Base-by-base conservation (phyloP, 2,113 vertebrate species). In the Corythoichthys haematopterus region DNA sequence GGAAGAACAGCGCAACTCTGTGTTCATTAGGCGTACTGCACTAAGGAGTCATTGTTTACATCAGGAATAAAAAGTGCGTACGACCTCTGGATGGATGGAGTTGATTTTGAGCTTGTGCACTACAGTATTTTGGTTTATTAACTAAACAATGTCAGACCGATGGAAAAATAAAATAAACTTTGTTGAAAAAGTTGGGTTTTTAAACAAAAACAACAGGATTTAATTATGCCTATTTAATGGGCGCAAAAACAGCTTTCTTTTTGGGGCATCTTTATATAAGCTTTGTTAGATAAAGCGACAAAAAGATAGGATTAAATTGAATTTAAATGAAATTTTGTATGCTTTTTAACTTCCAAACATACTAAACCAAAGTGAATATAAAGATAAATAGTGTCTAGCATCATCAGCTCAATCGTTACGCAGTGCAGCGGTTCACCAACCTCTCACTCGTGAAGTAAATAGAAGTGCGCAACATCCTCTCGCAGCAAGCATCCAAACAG, bases 41-140 rank as follows among this genome's bases (percentile, higher is more conserved):
- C 14, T 38, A 35, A 73, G 37, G 40, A 78, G 72, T 28, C 13
- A 88, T 91, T 93, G 91, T 93, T 93, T 91, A 92, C 90, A 90
- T 90, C 82, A 80, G 72, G 80, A 91, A 90, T 90, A 89, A 87
- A 84, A 92, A 90, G 89, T 92, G 90, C 88, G 89, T 88, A 91
- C 88, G 80, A 87, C 85, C 73, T 84, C 83, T 87, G 79, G 85
- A 83, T 87, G 75, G 79, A 84, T 80, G 80, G 64, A 81, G 79
- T 79, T 63, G 76, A 82, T 79, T 78, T 78, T 73, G 75, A 62
- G 66, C 28, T 15, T 59, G 46, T 53, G 67, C 37, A 61, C 76
- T 38, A 33, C 69, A 78, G n/a, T 8, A 35, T 67, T 35, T 9
- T 45, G 9, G n/a, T 56, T 38, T 12, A 65, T 33, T 57, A 56